Conservation (phyloP, 2,113 vertebrate genomes). For the Dasypus novemcinctus region DNA sequence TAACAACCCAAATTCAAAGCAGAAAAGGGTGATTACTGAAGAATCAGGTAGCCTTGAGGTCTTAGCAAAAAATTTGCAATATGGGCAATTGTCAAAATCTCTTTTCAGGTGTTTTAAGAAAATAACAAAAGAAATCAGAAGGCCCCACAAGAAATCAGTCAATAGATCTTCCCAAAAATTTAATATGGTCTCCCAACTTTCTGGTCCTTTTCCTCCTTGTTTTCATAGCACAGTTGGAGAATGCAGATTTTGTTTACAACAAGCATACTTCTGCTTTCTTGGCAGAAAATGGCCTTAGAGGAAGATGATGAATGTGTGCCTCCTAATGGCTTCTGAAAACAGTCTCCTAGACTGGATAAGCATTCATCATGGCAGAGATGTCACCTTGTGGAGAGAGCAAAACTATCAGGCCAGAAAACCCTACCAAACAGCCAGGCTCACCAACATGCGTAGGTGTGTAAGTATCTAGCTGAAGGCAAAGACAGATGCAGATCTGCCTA, state of each 20-base stretch:
- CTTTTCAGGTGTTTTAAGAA: not conserved
- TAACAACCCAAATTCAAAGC: not conserved
- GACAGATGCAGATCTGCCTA: not conserved
- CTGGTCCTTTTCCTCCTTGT: not conserved
- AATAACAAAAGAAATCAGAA: not conserved
- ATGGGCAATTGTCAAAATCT: not conserved
- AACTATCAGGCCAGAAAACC: not conserved
- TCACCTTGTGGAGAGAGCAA: not conserved
- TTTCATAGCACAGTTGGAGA: not conserved
- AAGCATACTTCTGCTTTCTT: not conserved
- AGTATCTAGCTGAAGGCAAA: not conserved
- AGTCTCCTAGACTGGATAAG: not conserved
- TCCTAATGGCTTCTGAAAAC: not conserved
- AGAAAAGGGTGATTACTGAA: not conserved
- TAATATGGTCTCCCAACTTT: not conserved
- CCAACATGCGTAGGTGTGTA: not conserved
- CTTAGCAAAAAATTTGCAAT: not conserved
- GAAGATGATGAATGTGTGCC: not conserved
- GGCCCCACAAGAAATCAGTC: not conserved
- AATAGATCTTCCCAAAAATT: not conserved
- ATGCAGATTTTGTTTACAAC: not conserved
- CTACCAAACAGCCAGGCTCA: not conserved
- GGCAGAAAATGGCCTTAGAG: not conserved
- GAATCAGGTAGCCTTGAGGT: not conserved
- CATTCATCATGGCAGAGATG: not conserved